Percentiles rank a stretch among this genome's conserved stretches.
Evolutionary conservation across 2,113 vertebrate genomes (phyloP).

Genomic region (Nyctereutes procyonoides): DNA sequence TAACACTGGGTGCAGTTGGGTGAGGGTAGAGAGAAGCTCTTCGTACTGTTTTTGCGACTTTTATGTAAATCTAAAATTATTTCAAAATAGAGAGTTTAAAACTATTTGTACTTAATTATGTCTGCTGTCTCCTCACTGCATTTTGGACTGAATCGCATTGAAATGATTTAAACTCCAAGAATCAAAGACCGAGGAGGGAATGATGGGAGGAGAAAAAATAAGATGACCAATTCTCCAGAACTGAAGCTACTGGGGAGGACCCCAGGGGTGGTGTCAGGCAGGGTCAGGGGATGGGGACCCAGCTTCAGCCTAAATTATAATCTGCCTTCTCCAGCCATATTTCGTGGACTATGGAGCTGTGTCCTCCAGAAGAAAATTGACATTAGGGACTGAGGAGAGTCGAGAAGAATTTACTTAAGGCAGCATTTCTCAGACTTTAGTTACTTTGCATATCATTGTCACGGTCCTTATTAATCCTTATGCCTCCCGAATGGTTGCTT

Average conservation of each 20-base stretch:
- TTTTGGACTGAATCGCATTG: background rate
- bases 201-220: background rate
- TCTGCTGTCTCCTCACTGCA: background rate
- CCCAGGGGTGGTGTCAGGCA: background rate
- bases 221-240: background rate
- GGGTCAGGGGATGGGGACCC: background rate
- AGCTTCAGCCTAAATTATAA: background rate
- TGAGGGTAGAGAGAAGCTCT: background rate
- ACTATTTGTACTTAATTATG: background rate
- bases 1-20: background rate
- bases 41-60: background rate
- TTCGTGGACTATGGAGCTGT: accelerated
- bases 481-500: background rate
- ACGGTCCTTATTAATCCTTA: background rate
- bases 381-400: background rate
- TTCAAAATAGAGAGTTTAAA: background rate
- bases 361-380: background rate
- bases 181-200: background rate
- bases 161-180: background rate
- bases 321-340: background rate
- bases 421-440: background rate
- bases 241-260: background rate
- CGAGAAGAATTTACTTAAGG: background rate
- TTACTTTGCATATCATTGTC: background rate
- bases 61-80: background rate